Evolutionary conservation across 2,113 vertebrate species (phyloP), one percentile per base, ranked within the genome.

Genomic region (Zootoca vivipara): DNA sequence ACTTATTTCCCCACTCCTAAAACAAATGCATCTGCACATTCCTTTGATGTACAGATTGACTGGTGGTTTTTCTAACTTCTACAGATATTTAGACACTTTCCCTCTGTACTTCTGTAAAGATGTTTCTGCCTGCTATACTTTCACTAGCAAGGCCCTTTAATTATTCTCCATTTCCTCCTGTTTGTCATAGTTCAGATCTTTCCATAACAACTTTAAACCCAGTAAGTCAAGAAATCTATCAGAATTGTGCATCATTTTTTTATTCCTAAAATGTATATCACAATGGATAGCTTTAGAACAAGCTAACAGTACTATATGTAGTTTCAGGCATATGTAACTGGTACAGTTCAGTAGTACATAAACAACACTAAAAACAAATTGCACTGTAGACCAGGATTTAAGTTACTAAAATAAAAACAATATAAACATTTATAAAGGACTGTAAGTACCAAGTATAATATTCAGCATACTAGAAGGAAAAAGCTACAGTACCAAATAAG

Each of bases 251-350:
- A 96, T 94, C 88, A 96, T 94, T 96, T 95, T 33, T 96, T 93
- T 93, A 82, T 90, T 86, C 52, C 64, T 79, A 80, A 78, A 74
- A 86, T 87, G 82, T 95, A 83, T 94, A 90, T 96, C 95, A 97
- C 95, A 93, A 92, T 79, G 90, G 90, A 92, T 96, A 97, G 97
- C 97, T 97, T 97, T 97, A 97, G 96, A 97, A 97, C 97, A 97
- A 97, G 97, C 97, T 96, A 97, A 97, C 94, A 85, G 95, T 94
- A 96, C 95, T 95, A 86, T 94, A 83, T 88, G 62, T 88, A 89
- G 92, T 95, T 52, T 95, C 94, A 94, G 94, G 95, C 96, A 94
- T 94, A 95, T 95, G 94, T 95, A 97, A 97, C 97, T 97, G 97
- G 96, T 97, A 96, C 96, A 97, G 96, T 96, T 97, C 96, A 97